Evolutionary conservation across 2,113 vertebrate genomes (phyloP).

Genomic region (Peromyscus californicus): DNA sequence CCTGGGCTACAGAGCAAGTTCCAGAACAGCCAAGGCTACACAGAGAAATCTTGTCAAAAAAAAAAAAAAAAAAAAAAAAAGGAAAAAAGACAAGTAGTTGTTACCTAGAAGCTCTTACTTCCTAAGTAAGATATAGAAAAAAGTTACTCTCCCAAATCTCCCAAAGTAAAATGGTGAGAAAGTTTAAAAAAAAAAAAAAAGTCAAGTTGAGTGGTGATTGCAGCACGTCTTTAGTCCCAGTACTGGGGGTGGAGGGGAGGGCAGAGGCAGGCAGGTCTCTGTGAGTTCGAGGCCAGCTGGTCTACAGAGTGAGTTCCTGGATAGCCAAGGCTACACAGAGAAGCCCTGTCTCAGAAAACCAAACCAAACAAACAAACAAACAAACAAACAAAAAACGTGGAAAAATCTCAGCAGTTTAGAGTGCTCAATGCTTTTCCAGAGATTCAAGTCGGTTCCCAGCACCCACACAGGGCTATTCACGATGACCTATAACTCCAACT

Average conservation of each 20-base stretch:
- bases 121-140: background rate
- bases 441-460: background rate
- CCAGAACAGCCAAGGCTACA: background rate
- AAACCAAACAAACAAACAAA: background rate
- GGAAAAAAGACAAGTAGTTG: background rate
- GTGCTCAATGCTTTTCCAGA: background rate
- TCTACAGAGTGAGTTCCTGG: background rate
- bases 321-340: background rate
- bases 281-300: background rate
- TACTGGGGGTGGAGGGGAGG: background rate
- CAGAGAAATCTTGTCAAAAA: background rate
- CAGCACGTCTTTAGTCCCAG: background rate
- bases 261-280: background rate
- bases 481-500: background rate
- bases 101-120: background rate
- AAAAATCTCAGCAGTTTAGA: background rate
- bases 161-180: background rate
- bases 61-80: no score
- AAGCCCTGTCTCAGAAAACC: background rate
- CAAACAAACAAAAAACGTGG: background rate
- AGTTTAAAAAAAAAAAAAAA: background rate
- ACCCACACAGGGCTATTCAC: background rate
- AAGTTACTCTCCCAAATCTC: background rate
- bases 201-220: background rate
- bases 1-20: background rate